These are phyloP conservation scores for Isaurus tuberculatus DNA, from an alignment of 92 coral and sea anemone species.

Conservation along the genomic window DNA sequence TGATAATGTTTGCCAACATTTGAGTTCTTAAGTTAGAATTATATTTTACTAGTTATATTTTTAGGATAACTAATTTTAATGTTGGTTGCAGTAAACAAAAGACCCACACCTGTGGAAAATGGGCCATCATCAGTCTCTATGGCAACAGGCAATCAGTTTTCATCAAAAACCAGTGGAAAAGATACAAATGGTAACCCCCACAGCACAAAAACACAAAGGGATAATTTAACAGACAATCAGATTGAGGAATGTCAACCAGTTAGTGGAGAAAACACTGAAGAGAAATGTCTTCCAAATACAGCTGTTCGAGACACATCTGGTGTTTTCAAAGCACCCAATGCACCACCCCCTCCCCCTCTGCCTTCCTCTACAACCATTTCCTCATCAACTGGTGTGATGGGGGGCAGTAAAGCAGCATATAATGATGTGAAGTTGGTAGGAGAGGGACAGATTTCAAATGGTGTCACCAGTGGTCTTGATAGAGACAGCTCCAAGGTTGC, in stretches of 20 bases:
- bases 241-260: background rate
- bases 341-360: conserved; percentile 60
- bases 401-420: conserved; percentile 60
- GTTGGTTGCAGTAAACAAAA: conserved; percentile 18
- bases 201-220: background rate
- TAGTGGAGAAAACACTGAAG: background rate
- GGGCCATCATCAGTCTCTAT: background rate
- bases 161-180: background rate
- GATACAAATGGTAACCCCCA: background rate
- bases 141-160: background rate
- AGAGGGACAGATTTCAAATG: conserved; percentile 19
- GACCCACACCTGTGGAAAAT: background rate
- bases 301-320: background rate
- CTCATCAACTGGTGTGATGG: conserved; percentile 72
- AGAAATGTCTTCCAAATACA: background rate
- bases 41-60: background rate
- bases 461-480: background rate
- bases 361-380: conserved; percentile 52
- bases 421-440: conserved; percentile 57
- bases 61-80: background rate
- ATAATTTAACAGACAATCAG: background rate
- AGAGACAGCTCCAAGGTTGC: conserved; percentile 26
- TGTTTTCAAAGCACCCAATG: conserved; percentile 16
- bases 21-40: no score
- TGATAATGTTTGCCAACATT: no score